phyloP scores from a whole-genome alignment of 2,888 invertebrate genomes.

The Endotricha flammealis region DNA sequence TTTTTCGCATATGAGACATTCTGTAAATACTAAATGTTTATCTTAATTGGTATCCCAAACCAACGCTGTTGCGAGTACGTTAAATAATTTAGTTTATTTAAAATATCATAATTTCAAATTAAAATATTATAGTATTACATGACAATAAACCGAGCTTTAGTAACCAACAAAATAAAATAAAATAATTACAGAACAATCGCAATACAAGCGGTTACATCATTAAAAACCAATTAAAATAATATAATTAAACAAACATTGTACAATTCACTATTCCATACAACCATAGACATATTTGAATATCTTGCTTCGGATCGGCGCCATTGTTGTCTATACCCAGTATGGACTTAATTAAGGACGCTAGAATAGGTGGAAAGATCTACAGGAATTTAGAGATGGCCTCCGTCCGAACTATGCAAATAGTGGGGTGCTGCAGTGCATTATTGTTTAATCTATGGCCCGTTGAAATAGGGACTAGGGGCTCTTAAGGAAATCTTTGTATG shows the following conservation, averaged over 20 bases:
- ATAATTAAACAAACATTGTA: slow-evolving; percentile 6
- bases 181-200: too few relatives aligned
- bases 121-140: too few relatives aligned
- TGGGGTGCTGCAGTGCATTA: slow-evolving; percentile 29
- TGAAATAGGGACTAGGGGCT: slow-evolving; percentile 8
- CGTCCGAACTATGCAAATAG: slow-evolving; percentile 32
- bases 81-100: too few relatives aligned
- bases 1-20: too few relatives aligned
- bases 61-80: too few relatives aligned
- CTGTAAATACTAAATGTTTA: too few relatives aligned
- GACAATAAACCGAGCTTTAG: too few relatives aligned
- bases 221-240: slow-evolving; percentile 4
- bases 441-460: slow-evolving; percentile 19
- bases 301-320: slow-evolving; percentile 68
- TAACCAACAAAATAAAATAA: too few relatives aligned
- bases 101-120: too few relatives aligned
- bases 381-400: slow-evolving; percentile 60
- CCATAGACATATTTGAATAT: slow-evolving; percentile 77
- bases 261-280: slow-evolving; percentile 45
- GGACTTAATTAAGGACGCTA: slow-evolving; percentile 73
- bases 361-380: slow-evolving; percentile 67
- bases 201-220: too few relatives aligned
- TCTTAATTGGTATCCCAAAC: too few relatives aligned
- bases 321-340: slow-evolving; percentile 72
- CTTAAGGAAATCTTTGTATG: not conserved